phyloP scores from a whole-genome alignment of 2,797 vertebrate genomes.

The Saxicola maurus region DNA sequence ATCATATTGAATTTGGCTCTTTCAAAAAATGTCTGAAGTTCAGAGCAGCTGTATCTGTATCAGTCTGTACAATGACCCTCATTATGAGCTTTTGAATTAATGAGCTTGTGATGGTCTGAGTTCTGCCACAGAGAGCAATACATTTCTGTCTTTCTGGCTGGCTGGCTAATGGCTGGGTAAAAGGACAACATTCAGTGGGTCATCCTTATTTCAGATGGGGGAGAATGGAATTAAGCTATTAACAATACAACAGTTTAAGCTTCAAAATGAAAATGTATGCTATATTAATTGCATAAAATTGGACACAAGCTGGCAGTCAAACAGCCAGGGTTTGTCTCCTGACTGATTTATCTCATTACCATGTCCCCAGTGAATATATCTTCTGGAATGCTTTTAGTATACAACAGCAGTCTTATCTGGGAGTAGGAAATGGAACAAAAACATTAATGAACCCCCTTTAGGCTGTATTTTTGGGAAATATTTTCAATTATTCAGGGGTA shows the following conservation, averaged over 20 bases:
- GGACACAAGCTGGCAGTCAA: conserved; percentile 52
- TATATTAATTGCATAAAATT: conserved; percentile 62
- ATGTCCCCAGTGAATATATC: conserved; percentile 20
- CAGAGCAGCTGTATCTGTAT: conserved; percentile 59
- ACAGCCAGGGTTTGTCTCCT: conserved; percentile 47
- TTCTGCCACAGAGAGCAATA: conserved; percentile 19
- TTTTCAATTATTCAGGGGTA: neutral
- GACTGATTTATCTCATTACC: conserved; percentile 51
- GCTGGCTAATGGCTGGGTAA: neutral
- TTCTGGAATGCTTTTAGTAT: neutral
- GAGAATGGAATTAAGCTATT: conserved; percentile 29
- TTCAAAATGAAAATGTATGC: conserved; percentile 54
- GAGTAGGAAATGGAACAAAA: conserved; percentile 21
- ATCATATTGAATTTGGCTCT: conserved; percentile 64
- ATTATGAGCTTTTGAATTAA: conserved; percentile 67
- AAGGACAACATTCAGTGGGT: conserved; percentile 23
- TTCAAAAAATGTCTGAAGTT: conserved; percentile 69
- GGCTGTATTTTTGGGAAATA: neutral
- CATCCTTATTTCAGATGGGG: conserved; percentile 4
- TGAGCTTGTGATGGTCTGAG: conserved; percentile 45
- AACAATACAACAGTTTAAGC: conserved; percentile 46
- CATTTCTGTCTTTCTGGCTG: conserved; percentile 4
- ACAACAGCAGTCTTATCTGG: neutral
- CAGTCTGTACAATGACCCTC: conserved; percentile 61
- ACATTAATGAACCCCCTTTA: neutral